Conservation (phyloP, 30 jellyfish, hydroid and myxozoan species). For the Phacellophora camtschatica region DNA sequence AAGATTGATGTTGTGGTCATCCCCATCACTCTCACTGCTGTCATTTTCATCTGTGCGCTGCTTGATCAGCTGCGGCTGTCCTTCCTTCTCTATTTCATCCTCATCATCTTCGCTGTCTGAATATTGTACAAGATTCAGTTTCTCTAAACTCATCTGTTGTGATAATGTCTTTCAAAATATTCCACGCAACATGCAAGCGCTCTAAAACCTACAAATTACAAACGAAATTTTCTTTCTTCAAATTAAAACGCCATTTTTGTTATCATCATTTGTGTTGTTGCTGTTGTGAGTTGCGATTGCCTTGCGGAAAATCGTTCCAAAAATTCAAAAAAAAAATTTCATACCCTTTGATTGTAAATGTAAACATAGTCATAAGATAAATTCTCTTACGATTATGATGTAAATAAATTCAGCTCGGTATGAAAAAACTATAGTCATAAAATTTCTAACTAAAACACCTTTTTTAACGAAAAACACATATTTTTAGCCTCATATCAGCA, state of each 20-base stretch:
- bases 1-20: not conserved
- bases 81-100: not conserved
- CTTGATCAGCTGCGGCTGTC: not conserved
- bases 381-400: too few species aligned
- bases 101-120: constrained; percentile 43
- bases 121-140: not conserved
- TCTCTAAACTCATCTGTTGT: not conserved
- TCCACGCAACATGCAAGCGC: not conserved
- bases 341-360: too few species aligned
- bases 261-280: not conserved
- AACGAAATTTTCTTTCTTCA: not conserved
- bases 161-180: not conserved
- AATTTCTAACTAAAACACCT: too few species aligned
- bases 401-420: too few species aligned
- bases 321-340: too few species aligned
- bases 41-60: not conserved
- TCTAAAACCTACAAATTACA: not conserved
- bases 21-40: not conserved
- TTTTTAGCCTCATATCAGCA: too few species aligned
- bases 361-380: too few species aligned
- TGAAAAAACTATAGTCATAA: too few species aligned
- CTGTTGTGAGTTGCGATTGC: not conserved
- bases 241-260: not conserved
- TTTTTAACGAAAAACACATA: too few species aligned
- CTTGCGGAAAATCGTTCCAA: too few species aligned